phyloP scores from a whole-genome alignment of 2,797 vertebrate species.

The Molossus molossus region DNA sequence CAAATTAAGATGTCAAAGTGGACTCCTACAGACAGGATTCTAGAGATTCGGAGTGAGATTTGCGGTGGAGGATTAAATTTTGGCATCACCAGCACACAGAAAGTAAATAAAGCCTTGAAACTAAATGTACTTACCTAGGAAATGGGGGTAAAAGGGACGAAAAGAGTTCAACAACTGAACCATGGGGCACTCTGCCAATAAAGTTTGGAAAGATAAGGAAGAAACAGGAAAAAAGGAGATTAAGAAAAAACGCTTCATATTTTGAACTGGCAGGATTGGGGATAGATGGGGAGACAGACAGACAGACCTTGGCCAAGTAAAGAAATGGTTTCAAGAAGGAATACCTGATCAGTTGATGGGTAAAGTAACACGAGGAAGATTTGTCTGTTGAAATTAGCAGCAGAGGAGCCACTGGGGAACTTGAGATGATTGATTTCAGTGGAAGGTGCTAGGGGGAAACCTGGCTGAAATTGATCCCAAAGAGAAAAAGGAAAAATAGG shows the following conservation, averaged over 20 bases:
- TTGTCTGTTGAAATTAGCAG: background rate
- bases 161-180: background rate
- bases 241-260: background rate
- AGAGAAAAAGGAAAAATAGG: background rate
- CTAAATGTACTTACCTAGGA: background rate
- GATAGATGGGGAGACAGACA: background rate
- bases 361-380: background rate
- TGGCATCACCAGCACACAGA: background rate
- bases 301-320: background rate
- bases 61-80: background rate
- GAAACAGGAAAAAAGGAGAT: background rate
- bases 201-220: background rate
- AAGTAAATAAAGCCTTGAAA: background rate
- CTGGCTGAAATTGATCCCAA: background rate
- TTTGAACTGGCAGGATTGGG: background rate
- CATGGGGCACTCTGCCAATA: background rate
- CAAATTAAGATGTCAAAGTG: constrained; percentile 1
- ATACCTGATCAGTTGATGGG: background rate
- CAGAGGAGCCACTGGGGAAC: background rate
- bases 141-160: background rate
- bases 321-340: constrained; percentile 32
- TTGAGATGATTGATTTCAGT: background rate
- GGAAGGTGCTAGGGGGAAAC: background rate
- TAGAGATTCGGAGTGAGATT: background rate
- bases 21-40: background rate